These are phyloP conservation scores for Aptenodytes patagonicus DNA, from an alignment of 2,113 vertebrate species.

Conservation along the genomic window DNA sequence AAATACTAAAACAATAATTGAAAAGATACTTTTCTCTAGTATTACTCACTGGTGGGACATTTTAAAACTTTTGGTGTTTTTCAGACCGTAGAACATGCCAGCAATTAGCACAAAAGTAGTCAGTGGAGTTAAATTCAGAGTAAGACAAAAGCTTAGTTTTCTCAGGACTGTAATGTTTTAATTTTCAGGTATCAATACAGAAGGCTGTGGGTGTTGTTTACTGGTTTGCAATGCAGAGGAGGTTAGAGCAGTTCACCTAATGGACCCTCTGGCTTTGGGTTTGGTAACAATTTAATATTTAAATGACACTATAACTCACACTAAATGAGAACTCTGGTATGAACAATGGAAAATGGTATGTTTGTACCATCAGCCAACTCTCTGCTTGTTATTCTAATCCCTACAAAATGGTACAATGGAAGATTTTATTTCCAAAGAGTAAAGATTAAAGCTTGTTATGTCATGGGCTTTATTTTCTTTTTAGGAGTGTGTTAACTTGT, in stretches of 20 bases:
- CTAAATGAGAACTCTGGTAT: neutral
- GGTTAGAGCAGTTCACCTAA: neutral
- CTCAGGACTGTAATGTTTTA: neutral
- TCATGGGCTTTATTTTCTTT: slow-evolving; percentile 25
- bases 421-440: slow-evolving; percentile 35
- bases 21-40: neutral
- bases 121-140: neutral
- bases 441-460: slow-evolving; percentile 1
- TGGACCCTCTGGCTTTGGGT: neutral
- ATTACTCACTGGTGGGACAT: neutral
- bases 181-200: neutral
- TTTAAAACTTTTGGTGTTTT: neutral
- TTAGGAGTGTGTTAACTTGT: neutral
- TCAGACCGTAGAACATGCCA: neutral
- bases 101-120: neutral
- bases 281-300: neutral
- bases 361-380: neutral
- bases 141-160: neutral
- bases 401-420: neutral
- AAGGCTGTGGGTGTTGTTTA: neutral
- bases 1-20: neutral
- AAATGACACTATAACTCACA: neutral
- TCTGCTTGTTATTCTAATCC: slow-evolving; percentile 22
- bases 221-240: neutral
- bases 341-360: slow-evolving; percentile 1